A percentile compares a stretch with the other conserved stretches of the same genome.
phyloP scores from a whole-genome alignment of 2,888 invertebrate species.

The Siphlonurus alternatus region DNA sequence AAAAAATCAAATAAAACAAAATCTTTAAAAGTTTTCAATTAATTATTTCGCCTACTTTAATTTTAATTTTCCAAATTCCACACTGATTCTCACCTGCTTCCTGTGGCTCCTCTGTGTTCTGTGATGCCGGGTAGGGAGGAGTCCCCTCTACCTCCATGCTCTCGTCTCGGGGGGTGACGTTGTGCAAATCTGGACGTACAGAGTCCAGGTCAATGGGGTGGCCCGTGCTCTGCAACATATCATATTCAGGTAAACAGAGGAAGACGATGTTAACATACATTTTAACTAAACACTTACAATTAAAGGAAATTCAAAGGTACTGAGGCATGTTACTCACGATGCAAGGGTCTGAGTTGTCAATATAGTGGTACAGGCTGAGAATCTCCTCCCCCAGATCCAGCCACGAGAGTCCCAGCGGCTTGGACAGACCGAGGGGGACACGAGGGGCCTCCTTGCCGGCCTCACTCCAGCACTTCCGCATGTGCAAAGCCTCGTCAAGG shows the following conservation, averaged over 20 bases:
- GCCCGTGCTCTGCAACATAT: neutral
- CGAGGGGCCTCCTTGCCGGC: constrained; percentile 40
- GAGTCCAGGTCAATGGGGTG: neutral
- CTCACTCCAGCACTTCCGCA: constrained; percentile 32
- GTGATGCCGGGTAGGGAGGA: too few species aligned
- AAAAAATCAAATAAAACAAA: too few species aligned
- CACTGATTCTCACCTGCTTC: neutral
- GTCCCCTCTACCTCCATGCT: neutral
- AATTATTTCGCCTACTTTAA: neutral
- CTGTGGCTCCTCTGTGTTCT: neutral
- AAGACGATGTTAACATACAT: too few species aligned
- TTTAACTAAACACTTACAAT: too few species aligned
- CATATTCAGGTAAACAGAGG: too few species aligned
- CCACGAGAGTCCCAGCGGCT: constrained; percentile 45
- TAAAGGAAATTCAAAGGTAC: too few species aligned
- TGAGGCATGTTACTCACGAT: neutral
- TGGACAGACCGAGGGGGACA: constrained; percentile 38
- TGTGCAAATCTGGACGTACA: too few species aligned
- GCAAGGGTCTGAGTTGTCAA: constrained; percentile 18
- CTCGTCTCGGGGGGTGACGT: too few species aligned
- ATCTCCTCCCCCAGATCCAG: constrained; percentile 45
- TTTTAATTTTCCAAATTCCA: neutral
- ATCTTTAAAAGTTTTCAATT: too few species aligned
- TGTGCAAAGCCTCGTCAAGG: constrained; percentile 22
- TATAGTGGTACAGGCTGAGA: constrained; percentile 43